These are phyloP conservation scores for Pseudorhiza aurosa DNA, from an alignment of 30 jellyfish, hydroid and myxozoan species.

Conservation along the genomic window DNA sequence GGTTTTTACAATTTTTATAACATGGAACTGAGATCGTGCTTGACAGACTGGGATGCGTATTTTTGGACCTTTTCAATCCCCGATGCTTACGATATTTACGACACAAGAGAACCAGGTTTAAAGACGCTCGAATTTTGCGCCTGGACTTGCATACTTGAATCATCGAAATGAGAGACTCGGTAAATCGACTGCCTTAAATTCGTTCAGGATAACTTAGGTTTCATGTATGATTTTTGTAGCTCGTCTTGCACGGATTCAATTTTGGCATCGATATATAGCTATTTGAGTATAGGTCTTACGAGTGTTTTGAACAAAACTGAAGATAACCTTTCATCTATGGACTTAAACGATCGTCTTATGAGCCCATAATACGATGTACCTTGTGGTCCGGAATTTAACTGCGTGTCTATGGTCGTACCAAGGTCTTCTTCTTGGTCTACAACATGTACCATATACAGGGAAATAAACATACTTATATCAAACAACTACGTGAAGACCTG, in stretches of 20 bases:
- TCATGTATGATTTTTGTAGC: background rate
- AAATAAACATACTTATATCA: too few species aligned
- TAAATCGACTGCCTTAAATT: background rate
- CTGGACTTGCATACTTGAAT: background rate
- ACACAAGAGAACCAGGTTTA: too few species aligned
- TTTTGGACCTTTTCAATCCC: too few species aligned
- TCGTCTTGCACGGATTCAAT: conserved; percentile 4
- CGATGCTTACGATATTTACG: too few species aligned
- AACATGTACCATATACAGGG: too few species aligned
- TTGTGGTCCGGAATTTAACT: conserved; percentile 22
- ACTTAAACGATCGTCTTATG: conserved; percentile 26
- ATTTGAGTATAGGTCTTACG: background rate
- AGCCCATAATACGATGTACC: conserved; percentile 18
- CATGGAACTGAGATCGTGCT: too few species aligned
- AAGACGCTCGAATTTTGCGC: conserved; percentile 2
- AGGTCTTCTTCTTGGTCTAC: conserved; percentile 53
- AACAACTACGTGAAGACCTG: too few species aligned
- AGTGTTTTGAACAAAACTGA: conserved; percentile 19
- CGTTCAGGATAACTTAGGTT: background rate
- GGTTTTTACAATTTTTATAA: too few species aligned
- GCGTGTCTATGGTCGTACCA: conserved; percentile 21
- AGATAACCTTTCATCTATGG: conserved; percentile 6
- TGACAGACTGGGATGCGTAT: too few species aligned
- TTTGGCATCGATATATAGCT: background rate
- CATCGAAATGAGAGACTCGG: background rate